These are phyloP conservation scores for Acrobasis repandana DNA, from an alignment of 2,888 invertebrate genomes.

Conservation along the genomic window DNA sequence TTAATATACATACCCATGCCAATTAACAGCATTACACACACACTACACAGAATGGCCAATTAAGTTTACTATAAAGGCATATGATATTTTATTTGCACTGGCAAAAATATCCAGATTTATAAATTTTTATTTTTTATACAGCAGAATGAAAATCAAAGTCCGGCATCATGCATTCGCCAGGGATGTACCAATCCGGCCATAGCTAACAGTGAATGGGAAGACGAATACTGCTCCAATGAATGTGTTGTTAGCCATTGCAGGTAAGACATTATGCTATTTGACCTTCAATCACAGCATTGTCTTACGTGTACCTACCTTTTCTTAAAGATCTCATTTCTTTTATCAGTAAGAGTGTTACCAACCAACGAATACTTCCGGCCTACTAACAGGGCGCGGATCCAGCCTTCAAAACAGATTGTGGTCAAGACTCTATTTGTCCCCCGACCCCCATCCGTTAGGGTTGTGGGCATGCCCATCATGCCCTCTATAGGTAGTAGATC, in stretches of 20 bases:
- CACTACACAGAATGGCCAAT: too few relatives aligned
- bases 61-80: too few relatives aligned
- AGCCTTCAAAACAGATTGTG: too few relatives aligned
- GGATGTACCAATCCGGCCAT: conserved; percentile 96
- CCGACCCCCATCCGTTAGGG: too few relatives aligned
- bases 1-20: too few relatives aligned
- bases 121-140: conserved; percentile 40
- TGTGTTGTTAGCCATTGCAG: conserved; percentile 98
- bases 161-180: conserved; percentile 90
- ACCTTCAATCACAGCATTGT: too few relatives aligned
- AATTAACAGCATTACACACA: too few relatives aligned
- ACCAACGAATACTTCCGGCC: too few relatives aligned
- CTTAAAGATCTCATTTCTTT: conserved; percentile 1
- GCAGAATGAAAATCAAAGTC: conserved; percentile 74
- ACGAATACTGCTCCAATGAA: conserved; percentile 98
- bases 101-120: not conserved
- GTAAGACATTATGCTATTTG: conserved; percentile 48
- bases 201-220: conserved; percentile 97
- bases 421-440: too few relatives aligned
- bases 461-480: too few relatives aligned
- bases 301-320: not conserved
- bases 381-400: too few relatives aligned
- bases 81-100: not conserved
- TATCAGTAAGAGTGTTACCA: conserved; percentile 3
- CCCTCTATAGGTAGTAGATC: too few relatives aligned